These are phyloP conservation scores for Labeo catla DNA, from an alignment of 2,113 vertebrate genomes.

Conservation along the genomic window DNA sequence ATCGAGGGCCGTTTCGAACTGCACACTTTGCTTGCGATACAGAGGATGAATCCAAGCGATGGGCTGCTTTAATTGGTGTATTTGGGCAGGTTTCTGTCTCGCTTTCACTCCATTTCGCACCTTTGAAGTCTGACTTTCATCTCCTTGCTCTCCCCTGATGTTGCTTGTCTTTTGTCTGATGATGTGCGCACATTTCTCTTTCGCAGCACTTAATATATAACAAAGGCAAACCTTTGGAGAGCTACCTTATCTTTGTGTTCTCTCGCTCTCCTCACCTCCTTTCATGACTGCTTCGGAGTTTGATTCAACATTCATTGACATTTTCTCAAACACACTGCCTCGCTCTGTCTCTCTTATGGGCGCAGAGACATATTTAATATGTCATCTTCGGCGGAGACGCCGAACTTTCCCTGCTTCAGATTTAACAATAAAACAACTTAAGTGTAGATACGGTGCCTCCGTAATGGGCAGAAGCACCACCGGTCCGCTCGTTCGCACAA, in stretches of 20 bases:
- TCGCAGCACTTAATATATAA: slow-evolving; percentile 73
- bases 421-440: slow-evolving; percentile 43
- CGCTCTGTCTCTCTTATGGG: slow-evolving; percentile 52
- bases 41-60: slow-evolving; percentile 48
- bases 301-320: slow-evolving; percentile 52
- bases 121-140: slow-evolving; percentile 80
- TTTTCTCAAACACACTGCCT: slow-evolving; percentile 32
- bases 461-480: slow-evolving; percentile 62
- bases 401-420: slow-evolving; percentile 37
- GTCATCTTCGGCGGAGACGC: slow-evolving; percentile 49
- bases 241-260: slow-evolving; percentile 38
- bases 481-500: slow-evolving; percentile 57
- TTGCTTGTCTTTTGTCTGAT: slow-evolving; percentile 76
- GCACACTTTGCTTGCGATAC: not conserved
- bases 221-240: slow-evolving; percentile 74
- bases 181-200: slow-evolving; percentile 69
- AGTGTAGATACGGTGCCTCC: slow-evolving; percentile 31
- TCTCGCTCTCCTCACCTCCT: slow-evolving; percentile 47
- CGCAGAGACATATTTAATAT: slow-evolving; percentile 50
- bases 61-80: slow-evolving; percentile 73
- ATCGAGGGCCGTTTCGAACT: not conserved
- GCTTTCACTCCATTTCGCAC: slow-evolving; percentile 72
- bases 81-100: slow-evolving; percentile 74
- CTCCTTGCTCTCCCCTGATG: slow-evolving; percentile 74
- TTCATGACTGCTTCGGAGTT: slow-evolving; percentile 44